phyloP scores from a whole-genome alignment of 2,113 vertebrate species.

The Callochromis pleurospilus region DNA sequence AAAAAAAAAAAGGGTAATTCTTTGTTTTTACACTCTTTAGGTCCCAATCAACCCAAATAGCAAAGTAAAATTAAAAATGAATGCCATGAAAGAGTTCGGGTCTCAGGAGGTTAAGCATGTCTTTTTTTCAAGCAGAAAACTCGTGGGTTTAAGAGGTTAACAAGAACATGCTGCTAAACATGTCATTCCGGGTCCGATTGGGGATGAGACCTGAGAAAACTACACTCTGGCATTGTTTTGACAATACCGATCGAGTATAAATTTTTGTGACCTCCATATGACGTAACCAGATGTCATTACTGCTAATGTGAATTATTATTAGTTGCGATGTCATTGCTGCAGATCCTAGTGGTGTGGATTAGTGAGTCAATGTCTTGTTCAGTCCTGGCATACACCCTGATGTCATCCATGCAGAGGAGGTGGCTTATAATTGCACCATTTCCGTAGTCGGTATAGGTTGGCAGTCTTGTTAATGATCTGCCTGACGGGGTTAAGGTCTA shows the following conservation, averaged over 20 bases:
- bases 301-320: background rate
- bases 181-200: fast-evolving
- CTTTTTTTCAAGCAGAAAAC: background rate
- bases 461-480: background rate
- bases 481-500: fast-evolving
- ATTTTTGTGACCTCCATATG: background rate
- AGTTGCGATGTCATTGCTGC: background rate
- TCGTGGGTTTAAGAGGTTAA: background rate
- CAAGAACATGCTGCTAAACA: background rate
- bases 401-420: background rate
- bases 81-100: background rate
- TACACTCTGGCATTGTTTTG: background rate
- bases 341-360: background rate
- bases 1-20: fast-evolving
- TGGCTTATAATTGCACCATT: background rate
- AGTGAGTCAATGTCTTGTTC: background rate
- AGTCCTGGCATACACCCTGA: background rate
- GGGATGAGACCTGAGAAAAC: background rate
- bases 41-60: background rate
- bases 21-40: background rate
- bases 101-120: background rate
- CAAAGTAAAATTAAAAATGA: background rate
- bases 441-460: fast-evolving
- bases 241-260: fast-evolving
- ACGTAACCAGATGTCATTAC: background rate